Conservation (phyloP, 2,797 vertebrate species). For the Coendou prehensilis region DNA sequence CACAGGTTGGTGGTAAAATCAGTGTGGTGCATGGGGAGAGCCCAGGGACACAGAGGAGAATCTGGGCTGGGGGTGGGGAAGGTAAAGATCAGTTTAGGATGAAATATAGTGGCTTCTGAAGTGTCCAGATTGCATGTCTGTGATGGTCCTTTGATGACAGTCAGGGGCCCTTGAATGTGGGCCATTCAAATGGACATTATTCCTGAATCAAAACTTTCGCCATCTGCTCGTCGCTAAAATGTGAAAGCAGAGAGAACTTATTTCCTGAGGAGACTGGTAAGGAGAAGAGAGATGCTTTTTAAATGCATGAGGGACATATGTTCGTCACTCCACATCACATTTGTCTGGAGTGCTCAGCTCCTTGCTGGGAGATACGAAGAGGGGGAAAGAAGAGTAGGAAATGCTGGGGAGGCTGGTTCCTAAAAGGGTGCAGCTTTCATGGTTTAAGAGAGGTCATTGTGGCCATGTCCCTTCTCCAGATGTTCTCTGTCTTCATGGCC, state of each 20-base stretch:
- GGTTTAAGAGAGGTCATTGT: background rate
- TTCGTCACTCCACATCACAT: conserved; percentile 80
- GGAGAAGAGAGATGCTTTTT: conserved; percentile 89
- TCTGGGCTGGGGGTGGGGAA: background rate
- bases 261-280: conserved; percentile 86
- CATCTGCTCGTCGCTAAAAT: conserved; percentile 89
- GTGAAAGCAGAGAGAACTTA: conserved; percentile 89
- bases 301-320: conserved; percentile 88
- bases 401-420: background rate
- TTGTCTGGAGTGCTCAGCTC: conserved; percentile 81
- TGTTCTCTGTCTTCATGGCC: background rate
- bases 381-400: background rate
- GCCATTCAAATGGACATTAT: conserved; percentile 90
- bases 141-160: conserved; percentile 85
- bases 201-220: conserved; percentile 88
- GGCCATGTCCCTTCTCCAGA: background rate
- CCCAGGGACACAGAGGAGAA: background rate
- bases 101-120: conserved; percentile 65
- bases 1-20: background rate
- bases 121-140: conserved; percentile 81
- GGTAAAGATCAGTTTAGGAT: conserved; percentile 41
- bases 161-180: conserved; percentile 83
- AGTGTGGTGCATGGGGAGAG: rapidly evolving
- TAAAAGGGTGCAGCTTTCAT: no score
- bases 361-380: conserved; percentile 72